phyloP scores from a whole-genome alignment of 35 echinoderm and acorn worm genomes.

The Amphiura filiformis region DNA sequence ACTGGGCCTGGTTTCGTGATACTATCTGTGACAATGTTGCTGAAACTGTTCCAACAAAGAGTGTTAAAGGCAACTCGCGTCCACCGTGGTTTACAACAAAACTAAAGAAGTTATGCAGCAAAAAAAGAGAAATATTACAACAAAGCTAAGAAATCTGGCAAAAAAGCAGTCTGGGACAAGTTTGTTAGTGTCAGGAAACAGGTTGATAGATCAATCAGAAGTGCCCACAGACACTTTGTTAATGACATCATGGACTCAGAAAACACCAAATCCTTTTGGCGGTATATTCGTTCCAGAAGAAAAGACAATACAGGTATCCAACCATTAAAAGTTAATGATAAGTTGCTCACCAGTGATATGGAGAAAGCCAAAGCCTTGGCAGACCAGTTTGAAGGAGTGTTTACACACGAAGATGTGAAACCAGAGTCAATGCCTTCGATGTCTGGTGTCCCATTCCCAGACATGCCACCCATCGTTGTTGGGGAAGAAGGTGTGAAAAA shows the following conservation, averaged over 20 bases:
- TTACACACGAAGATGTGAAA: background rate
- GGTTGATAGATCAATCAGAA: background rate
- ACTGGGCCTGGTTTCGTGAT: conserved; percentile 42
- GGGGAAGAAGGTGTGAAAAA: background rate
- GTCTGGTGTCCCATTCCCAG: background rate
- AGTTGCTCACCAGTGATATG: background rate
- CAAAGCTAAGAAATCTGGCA: conserved; percentile 30
- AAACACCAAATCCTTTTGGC: conserved; percentile 9
- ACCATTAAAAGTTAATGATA: conserved; percentile 14
- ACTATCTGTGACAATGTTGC: conserved; percentile 12
- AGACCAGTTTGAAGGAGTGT: conserved; percentile 11
- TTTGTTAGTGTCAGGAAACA: background rate
- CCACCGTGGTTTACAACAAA: conserved; percentile 34
- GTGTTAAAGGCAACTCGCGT: background rate
- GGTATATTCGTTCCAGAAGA: conserved; percentile 15
- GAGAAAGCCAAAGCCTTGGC: conserved; percentile 6
- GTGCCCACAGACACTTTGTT: background rate
- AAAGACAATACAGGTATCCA: conserved; percentile 28
- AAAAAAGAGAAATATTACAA: conserved; percentile 39
- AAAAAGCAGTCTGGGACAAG: background rate
- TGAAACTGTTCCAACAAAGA: background rate
- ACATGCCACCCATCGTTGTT: background rate
- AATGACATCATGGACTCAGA: background rate
- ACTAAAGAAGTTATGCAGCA: background rate
- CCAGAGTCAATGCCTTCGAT: background rate